Evolutionary conservation across 2,888 invertebrate genomes (phyloP), one percentile per base, ranked within the genome.

Genomic region (Drosophila hawaiiensis): DNA sequence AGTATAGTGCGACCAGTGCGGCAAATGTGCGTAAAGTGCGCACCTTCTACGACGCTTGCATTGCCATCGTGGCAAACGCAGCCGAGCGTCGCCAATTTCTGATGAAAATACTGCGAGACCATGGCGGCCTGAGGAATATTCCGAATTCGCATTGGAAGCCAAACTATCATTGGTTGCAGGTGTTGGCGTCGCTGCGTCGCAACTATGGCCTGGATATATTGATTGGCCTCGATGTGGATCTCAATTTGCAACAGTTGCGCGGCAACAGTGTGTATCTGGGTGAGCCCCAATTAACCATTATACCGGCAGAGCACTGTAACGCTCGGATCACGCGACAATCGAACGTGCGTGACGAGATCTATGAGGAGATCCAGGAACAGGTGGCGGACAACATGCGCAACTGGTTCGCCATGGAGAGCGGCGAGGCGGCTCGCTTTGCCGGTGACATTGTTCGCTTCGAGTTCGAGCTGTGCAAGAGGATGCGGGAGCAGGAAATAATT

Each of bases 201-300:
- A 83, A 88, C 9, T 92, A 83, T 25, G 92, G 91, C 5, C 59
- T 93, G 56, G 92, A 93, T 58, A 92, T 92, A 39, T 53, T 92
- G 16, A 86, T 92, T 31, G 93, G 92, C 0, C 22, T 93, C 10
- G 86, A 87, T 10, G 75, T 93, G 7, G 92, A 89, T 49, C 69
- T 84, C 3, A 92, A 92, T 73, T 53, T 83, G 31, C 79, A 83
- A n/a, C 78, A 76, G 35, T 70, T 79, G 78, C 76, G 82, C 4
- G 91, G 90, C 10, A 86, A 80, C 6, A 90, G 84, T 31, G 83
- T 92, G 14, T 92, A 85, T 37, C 73, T 92, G 37, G 86, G 89
- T 0, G 93, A 92, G 39, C 91, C 92, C 0, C 69, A 74, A 4
- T 55, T 82, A 0, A 92, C 92, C 7, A 73, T 92, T 4, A 76